These are phyloP conservation scores for Addax nasomaculatus DNA, from an alignment of 2,113 vertebrate species.

Conservation along the genomic window DNA sequence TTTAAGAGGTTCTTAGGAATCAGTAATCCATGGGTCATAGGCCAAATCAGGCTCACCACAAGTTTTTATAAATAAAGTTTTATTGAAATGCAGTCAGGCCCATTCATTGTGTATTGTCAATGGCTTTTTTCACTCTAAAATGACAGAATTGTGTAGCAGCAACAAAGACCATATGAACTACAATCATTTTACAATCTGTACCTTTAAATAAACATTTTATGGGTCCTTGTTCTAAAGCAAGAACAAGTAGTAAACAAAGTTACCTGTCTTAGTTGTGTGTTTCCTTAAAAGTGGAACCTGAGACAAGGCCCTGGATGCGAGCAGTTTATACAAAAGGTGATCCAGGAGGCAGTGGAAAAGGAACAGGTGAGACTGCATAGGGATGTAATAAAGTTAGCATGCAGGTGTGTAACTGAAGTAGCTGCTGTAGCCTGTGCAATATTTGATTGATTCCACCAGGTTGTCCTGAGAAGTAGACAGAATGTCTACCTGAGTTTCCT, in stretches of 20 bases:
- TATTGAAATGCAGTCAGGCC: neutral
- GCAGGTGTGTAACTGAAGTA: neutral
- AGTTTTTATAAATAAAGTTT: neutral
- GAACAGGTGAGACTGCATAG: fast-evolving
- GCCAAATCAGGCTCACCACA: neutral
- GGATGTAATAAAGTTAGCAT: neutral
- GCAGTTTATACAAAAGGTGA: neutral
- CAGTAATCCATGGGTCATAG: neutral
- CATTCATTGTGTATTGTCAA: neutral
- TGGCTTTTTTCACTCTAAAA: neutral
- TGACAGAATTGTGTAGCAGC: neutral
- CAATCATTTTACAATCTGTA: neutral
- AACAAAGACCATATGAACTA: neutral
- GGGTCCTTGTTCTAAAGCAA: neutral
- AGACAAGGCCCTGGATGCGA: neutral
- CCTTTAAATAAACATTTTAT: neutral
- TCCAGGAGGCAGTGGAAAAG: neutral
- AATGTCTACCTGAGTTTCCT: neutral
- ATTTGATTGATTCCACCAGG: neutral
- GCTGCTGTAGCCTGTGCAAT: neutral
- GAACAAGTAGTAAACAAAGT: neutral
- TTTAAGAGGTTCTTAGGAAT: neutral
- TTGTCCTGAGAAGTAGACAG: neutral
- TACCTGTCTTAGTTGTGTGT: neutral
- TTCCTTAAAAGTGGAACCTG: neutral